Evolutionary conservation across 2,888 invertebrate genomes (phyloP), one percentile per base, ranked within the genome.

Genomic region (Cephus rjabovi): DNA sequence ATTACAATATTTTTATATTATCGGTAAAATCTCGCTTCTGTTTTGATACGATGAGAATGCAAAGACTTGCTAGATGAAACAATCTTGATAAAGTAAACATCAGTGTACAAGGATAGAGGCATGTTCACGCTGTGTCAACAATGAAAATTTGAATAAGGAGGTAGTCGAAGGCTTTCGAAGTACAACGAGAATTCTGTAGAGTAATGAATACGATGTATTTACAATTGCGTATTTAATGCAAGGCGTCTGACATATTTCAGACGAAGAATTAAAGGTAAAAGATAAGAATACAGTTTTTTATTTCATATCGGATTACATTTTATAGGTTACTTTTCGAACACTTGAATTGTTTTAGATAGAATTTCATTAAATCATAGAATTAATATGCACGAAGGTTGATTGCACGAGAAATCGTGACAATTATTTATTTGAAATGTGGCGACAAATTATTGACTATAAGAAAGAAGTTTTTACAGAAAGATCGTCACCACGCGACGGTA

Each of bases 401-500:
- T 23, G 40, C 6, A 56, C 6, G 40, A 56, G 23, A 56, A 56
- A 56, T 56, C 4, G 40, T 9, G 40, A 23, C 1, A 9, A 15
- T 15, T 15, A 56, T 56, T 56, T 56, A 23, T 6, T 23, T 23
- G 23, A 4, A 23, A 56, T 23, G 2, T 56, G 23, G 9, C 23
- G 23, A 56, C 6, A 23, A 56, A 9, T 23, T 56, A 56, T 23
- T 56, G 23, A 23, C 23, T 23, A 23, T 56, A 56, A 23, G 40
- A 56, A 6, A 1, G 6, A 56, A 56, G 40, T 56, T 23, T 56
- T 56, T 56, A 9, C 40, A 23, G 37, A 34, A 68, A 71, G n/a
- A 34, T 74, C 75, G 73, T 80, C 77, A 77, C 81, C 79, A 77
- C 83, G 90, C 90, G 90, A 90, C 90, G 90, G 90, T 84, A 85